Base-by-base conservation (phyloP, 2,888 invertebrate genomes). In the Tuberolachnus salignus region DNA sequence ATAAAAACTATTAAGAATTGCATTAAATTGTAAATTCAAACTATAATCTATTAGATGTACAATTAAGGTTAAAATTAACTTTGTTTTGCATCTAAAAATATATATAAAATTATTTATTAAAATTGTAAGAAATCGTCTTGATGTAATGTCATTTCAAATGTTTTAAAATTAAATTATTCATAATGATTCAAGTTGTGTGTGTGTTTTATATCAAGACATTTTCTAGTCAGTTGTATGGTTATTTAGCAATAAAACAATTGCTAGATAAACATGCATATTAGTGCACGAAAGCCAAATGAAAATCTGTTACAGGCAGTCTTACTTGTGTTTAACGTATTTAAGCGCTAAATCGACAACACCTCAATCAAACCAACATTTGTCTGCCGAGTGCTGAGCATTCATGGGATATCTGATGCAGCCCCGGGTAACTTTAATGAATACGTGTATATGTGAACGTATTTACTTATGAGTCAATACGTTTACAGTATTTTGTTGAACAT, bases 241-340 rank as follows among this genome's bases (percentile, higher is more conserved):
- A 64, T 64, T 64, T 64, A 73, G 63, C 73, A 73, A 73, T 73
- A 44, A 10, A 11, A n/a, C 9, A 51, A 73, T 64, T 73, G 73
- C 63, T 73, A 73, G 63, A 53, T 73, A 73, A 73, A 73, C 63
- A 73, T 73, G 63, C 73, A 42, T 13, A 63, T 63, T 42, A 78
- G 78, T 69, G 69, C 51, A 69, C 46, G 78, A 67, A 78, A 78
- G 78, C 78, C 78, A 78, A 78, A 78, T 78, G 78, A 61, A 78
- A 78, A 78, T 78, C 69, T 78, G 78, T 78, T 78, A 67, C 78
- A 78, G 78, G 78, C 49, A 66, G 34, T 78, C 49, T 78, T 78
- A 61, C 57, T 78, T 69, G 67, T 78, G 59, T 78, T 75, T 67
- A 78, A 78, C 67, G 51, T 67, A 78, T 78, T 78, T 69, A 78